Conservation (phyloP, 2,797 vertebrate species). For the Hybognathus amarus region DNA sequence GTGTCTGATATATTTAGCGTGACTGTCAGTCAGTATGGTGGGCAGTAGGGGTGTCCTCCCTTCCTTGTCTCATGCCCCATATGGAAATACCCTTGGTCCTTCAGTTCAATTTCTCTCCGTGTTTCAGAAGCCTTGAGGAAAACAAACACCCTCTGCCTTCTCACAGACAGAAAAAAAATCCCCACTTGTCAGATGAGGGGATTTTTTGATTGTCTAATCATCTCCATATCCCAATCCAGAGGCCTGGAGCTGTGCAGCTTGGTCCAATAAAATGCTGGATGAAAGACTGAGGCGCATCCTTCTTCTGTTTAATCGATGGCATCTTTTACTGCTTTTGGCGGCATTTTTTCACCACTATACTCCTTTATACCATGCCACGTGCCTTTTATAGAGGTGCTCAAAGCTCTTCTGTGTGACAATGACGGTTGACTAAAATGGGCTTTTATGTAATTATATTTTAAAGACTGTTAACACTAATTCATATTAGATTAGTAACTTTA, state of each 20-base stretch:
- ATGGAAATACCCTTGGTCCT: slow-evolving; percentile 49
- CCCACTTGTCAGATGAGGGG: slow-evolving; percentile 62
- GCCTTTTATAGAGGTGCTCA: slow-evolving; percentile 28
- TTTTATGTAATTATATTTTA: neutral
- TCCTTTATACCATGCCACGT: slow-evolving; percentile 7
- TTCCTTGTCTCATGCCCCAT: slow-evolving; percentile 51
- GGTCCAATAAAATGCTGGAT: slow-evolving; percentile 59
- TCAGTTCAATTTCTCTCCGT: slow-evolving; percentile 41
- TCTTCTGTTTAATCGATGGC: slow-evolving; percentile 53
- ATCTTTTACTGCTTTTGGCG: slow-evolving; percentile 32
- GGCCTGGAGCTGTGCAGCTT: slow-evolving; percentile 61
- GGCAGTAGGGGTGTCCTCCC: slow-evolving; percentile 65
- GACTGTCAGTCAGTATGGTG: slow-evolving; percentile 52
- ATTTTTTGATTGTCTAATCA: slow-evolving; percentile 68
- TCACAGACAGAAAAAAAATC: slow-evolving; percentile 57
- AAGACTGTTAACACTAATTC: neutral
- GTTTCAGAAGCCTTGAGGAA: slow-evolving; percentile 46
- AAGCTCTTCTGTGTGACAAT: neutral
- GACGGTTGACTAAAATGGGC: neutral
- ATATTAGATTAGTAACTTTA: neutral
- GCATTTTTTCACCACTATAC: slow-evolving; percentile 9
- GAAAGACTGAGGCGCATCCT: slow-evolving; percentile 62
- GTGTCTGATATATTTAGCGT: slow-evolving; percentile 60
- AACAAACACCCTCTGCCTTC: slow-evolving; percentile 38
- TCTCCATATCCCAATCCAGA: slow-evolving; percentile 60